phyloP scores from a whole-genome alignment of 1,140 invertebrate species.

The Phocides pigmalion region DNA sequence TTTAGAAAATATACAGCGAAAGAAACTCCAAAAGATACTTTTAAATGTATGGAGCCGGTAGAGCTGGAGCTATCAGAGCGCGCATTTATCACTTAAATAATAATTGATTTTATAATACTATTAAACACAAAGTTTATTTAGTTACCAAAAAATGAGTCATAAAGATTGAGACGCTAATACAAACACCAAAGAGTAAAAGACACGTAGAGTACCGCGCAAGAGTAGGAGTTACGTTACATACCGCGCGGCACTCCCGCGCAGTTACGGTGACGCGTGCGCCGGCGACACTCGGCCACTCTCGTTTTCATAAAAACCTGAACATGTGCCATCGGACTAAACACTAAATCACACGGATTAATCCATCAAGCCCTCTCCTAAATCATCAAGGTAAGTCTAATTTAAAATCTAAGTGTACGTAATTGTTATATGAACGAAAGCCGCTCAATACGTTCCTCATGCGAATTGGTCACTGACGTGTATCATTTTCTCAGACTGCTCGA shows the following conservation, averaged over 20 bases:
- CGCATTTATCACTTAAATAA: no score
- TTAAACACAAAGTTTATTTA: no score
- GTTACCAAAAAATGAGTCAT: neutral
- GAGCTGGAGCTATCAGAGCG: no score
- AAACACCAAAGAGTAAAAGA: slow-evolving; percentile 40
- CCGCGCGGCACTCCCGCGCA: slow-evolving; percentile 32
- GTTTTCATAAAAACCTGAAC: slow-evolving; percentile 42
- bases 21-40: no score
- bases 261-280: slow-evolving; percentile 48
- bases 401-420: neutral
- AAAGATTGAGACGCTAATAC: neutral
- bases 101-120: no score
- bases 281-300: slow-evolving; percentile 47
- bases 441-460: neutral
- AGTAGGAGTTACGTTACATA: slow-evolving; percentile 41
- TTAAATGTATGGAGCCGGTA: no score
- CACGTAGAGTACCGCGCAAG: slow-evolving; percentile 32
- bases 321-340: slow-evolving; percentile 12
- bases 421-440: slow-evolving; percentile 26
- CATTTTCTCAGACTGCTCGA: slow-evolving; percentile 5
- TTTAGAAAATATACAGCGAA: no score
- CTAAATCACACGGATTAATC: slow-evolving; percentile 23
- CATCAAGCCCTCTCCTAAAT: slow-evolving; percentile 6
- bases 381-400: slow-evolving; percentile 34
- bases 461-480: slow-evolving; percentile 15